Percentiles rank a stretch among this genome's conserved stretches.
Evolutionary conservation across 2,113 vertebrate genomes (phyloP).

Genomic region (Suricata suricatta): DNA sequence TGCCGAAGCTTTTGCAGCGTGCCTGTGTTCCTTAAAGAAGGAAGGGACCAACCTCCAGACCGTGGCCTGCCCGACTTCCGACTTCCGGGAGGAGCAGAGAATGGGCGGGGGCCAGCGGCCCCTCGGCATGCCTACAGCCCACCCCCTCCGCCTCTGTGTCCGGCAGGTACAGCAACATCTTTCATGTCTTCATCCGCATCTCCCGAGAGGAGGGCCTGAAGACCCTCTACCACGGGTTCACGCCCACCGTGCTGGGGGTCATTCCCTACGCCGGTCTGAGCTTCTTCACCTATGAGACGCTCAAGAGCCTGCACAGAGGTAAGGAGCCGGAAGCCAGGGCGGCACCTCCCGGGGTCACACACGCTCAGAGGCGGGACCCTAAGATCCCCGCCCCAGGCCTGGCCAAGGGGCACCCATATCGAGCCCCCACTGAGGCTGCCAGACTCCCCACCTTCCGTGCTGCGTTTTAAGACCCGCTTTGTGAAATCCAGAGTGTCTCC

Average conservation of each 20-base stretch:
- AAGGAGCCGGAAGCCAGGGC: background rate
- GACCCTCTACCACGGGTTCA: constrained; percentile 94
- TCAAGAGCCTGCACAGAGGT: constrained; percentile 96
- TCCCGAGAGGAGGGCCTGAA: constrained; percentile 94
- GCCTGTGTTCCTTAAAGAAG: background rate
- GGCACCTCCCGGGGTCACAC: background rate
- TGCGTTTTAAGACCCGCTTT: background rate
- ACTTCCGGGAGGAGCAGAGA: background rate
- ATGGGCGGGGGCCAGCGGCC: background rate
- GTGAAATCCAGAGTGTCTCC: background rate
- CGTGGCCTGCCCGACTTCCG: rapidly evolving
- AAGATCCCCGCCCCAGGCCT: background rate
- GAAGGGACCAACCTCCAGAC: background rate
- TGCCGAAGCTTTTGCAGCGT: rapidly evolving
- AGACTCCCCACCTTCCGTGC: background rate
- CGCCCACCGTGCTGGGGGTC: constrained; percentile 95
- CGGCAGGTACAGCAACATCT: constrained; percentile 96
- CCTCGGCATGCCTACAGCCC: rapidly evolving
- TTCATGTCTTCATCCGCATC: constrained; percentile 96
- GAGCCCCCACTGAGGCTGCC: background rate
- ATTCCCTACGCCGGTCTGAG: constrained; percentile 96
- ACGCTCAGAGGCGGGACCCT: background rate
- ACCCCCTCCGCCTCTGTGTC: rapidly evolving
- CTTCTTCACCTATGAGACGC: constrained; percentile 97
- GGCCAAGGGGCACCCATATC: background rate